Percentiles rank a stretch among this genome's conserved stretches.
phyloP scores from a whole-genome alignment of 2,113 vertebrate species.

The Hypocryptadius cinnamomeus region DNA sequence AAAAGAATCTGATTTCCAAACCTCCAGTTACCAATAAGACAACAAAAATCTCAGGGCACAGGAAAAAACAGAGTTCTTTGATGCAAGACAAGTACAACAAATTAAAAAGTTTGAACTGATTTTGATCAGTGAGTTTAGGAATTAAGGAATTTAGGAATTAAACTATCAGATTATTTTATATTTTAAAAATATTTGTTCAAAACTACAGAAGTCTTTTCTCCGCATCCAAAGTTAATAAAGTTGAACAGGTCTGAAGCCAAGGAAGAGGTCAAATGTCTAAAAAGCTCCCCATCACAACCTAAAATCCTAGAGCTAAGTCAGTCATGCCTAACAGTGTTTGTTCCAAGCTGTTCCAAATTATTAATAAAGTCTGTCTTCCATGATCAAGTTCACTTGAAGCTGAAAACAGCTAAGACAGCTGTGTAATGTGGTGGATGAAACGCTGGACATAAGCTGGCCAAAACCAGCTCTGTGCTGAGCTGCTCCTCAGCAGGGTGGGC shows the following conservation, averaged over 20 bases:
- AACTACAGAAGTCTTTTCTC: neutral
- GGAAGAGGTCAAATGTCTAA: neutral
- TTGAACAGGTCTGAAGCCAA: neutral
- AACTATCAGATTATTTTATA: neutral
- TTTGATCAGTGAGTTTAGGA: neutral
- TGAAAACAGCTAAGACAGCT: neutral
- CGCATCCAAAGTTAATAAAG: neutral
- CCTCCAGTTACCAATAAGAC: neutral
- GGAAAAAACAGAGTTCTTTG: neutral
- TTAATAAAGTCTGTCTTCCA: neutral
- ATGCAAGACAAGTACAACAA: neutral
- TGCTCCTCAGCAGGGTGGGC: neutral
- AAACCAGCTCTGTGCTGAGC: neutral
- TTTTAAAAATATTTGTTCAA: neutral
- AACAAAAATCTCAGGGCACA: neutral
- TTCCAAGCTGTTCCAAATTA: neutral
- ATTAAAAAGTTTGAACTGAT: neutral
- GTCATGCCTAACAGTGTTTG: neutral
- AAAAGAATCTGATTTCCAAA: neutral
- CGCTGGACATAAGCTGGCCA: fast-evolving
- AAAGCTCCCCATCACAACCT: neutral
- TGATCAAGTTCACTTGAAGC: neutral
- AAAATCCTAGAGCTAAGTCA: neutral
- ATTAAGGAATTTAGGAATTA: neutral
- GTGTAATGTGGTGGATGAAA: neutral